Base-by-base conservation (phyloP, 2,797 vertebrate species). In the Cetoscarus ocellatus region DNA sequence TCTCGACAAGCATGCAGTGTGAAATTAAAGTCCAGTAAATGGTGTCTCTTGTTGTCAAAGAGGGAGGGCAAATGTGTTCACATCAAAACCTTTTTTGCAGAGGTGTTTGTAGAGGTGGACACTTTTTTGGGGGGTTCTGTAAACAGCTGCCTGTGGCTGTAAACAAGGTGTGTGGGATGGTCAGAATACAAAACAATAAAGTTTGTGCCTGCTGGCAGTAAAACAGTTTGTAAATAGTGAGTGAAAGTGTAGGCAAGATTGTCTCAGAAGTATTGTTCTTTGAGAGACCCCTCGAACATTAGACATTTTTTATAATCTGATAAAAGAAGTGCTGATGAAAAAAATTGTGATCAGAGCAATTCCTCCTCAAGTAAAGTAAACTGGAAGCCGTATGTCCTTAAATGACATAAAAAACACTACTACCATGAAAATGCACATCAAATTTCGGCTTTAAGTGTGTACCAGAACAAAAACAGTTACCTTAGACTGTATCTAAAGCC, bases 11-110 rank as follows among this genome's bases (percentile, higher is more conserved):
- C 7, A 2, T 51, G 47, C 39, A 49, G 45, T 50, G 60, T 61
- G 70, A 70, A 70, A 64, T 71, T 10, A 73, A 67, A 57, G 53
- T 58, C 65, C 48, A 35, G 62, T 42, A 68, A 63, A 71, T 60
- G 4, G 51, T 47, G 49, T 59, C 43, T 58, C 10, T 55, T 60
- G 49, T 39, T 3, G 42, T 57, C 47, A 53, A n/a, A 77, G 49
- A 35, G 12, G 27, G 11, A 73, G 43, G 54, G 35, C 1, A 14
- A 49, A 42, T 18, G 18, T 55, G 43, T 70, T 11, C 59, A 42
- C 51, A 35, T 62, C 27, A 19, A 53, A 27, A 53, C 34, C 51
- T 34, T 12, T 27, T 51, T 11, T 34, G 50, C 10, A 8, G 50
- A 51, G 50, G 50, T 51, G 27, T 51, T 14, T 27, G 6, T 50